phyloP scores from a whole-genome alignment of 1,140 invertebrate genomes.

The Monochamus saltuarius region DNA sequence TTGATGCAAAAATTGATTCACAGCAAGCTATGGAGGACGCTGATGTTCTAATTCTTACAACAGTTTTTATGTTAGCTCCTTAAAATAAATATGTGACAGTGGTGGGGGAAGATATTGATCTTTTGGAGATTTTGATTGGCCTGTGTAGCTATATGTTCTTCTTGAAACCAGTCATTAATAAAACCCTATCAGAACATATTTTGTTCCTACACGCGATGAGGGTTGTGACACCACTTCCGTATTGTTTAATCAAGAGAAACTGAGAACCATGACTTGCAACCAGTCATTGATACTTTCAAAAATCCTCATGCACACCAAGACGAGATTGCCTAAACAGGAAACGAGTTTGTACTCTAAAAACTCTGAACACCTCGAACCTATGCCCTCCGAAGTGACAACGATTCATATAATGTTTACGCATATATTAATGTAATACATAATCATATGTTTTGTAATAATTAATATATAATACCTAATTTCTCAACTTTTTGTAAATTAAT shows the following conservation, averaged over 20 bases:
- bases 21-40: too few species aligned
- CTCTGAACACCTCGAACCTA: too few species aligned
- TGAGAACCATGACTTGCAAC: not conserved
- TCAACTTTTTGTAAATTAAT: too few species aligned
- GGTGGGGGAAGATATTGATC: slow-evolving; percentile 6
- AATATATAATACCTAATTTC: too few species aligned
- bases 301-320: slow-evolving; percentile 6
- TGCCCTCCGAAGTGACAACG: too few species aligned
- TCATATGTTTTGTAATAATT: too few species aligned
- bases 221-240: slow-evolving; percentile 16
- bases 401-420: too few species aligned
- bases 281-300: slow-evolving; percentile 15
- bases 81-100: slow-evolving; percentile 11
- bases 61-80: not conserved
- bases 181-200: slow-evolving; percentile 12
- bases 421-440: too few species aligned
- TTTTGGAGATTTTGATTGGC: slow-evolving; percentile 13
- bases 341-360: too few species aligned
- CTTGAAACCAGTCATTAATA: slow-evolving; percentile 9
- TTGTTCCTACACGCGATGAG: slow-evolving; percentile 14
- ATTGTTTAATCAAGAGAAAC: slow-evolving; percentile 11
- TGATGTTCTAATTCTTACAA: slow-evolving; percentile 3
- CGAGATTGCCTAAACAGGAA: slow-evolving; percentile 8
- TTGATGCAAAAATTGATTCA: slow-evolving; percentile 1
- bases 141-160: slow-evolving; percentile 6